These are phyloP conservation scores for Okapia johnstoni DNA, from an alignment of 2,113 vertebrate genomes.

Conservation along the genomic window DNA sequence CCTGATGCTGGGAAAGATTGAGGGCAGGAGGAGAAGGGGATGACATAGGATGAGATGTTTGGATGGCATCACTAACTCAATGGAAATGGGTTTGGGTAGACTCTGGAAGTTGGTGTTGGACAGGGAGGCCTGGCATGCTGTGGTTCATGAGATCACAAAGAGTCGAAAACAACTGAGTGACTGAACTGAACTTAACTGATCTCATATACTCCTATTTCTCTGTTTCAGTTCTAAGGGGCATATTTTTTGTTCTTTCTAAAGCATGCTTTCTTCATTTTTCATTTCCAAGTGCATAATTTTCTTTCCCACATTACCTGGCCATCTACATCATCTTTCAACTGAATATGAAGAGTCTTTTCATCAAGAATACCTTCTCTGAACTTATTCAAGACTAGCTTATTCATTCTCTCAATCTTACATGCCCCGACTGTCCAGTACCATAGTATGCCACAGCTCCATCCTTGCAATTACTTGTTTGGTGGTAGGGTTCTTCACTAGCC, in stretches of 20 bases:
- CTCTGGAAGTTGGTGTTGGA: background rate
- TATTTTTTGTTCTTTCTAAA: background rate
- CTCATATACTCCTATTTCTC: background rate
- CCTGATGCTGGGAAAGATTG: background rate
- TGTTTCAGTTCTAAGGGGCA: background rate
- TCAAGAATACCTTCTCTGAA: background rate
- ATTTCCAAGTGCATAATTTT: background rate
- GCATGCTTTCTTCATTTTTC: background rate
- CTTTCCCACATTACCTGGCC: background rate
- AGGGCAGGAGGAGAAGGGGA: background rate
- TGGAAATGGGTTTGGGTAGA: background rate
- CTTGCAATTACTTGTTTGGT: background rate
- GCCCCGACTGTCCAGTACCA: background rate
- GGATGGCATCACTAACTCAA: background rate
- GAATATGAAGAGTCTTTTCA: background rate
- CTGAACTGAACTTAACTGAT: background rate
- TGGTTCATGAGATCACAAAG: background rate
- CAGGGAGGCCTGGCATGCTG: background rate
- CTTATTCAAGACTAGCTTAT: background rate
- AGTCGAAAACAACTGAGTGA: background rate
- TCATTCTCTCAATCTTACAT: background rate
- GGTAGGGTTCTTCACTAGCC: background rate
- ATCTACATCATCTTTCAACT: background rate
- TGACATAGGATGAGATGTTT: background rate
- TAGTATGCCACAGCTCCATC: background rate